Conservation (phyloP, 2,888 invertebrate genomes). For the Lissocephala sabroskyi region DNA sequence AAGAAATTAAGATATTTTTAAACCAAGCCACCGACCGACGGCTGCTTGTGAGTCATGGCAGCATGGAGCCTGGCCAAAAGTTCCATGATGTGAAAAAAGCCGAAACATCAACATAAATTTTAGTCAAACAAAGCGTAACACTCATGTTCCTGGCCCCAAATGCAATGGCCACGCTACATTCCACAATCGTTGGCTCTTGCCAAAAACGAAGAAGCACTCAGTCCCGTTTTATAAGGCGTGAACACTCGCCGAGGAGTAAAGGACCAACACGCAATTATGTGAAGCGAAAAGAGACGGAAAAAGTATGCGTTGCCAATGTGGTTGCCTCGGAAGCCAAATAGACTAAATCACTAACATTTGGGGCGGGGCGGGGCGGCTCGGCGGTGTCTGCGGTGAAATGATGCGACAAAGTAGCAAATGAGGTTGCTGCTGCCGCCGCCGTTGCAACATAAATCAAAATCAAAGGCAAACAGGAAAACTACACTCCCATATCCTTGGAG, state of each 20-base stretch:
- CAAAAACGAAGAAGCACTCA: constrained; percentile 18
- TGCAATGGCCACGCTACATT: not conserved
- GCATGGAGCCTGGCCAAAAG: constrained; percentile 13
- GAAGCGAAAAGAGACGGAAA: constrained; percentile 12
- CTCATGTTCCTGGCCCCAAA: constrained; percentile 4
- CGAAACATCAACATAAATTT: constrained; percentile 56
- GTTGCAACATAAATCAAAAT: constrained; percentile 61
- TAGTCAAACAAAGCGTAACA: constrained; percentile 61
- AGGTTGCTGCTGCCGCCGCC: constrained; percentile 39
- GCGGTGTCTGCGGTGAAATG: constrained; percentile 41
- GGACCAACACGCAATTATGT: constrained; percentile 31
- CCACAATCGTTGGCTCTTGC: too few relatives aligned
- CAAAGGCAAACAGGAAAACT: constrained; percentile 31
- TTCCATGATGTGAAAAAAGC: not conserved
- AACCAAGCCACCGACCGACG: not conserved
- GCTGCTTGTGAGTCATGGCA: too few relatives aligned
- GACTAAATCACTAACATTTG: too few relatives aligned
- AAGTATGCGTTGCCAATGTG: not conserved
- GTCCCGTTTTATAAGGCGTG: constrained; percentile 56
- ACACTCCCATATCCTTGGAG: not conserved
- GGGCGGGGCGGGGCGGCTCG: constrained; percentile 16
- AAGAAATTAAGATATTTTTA: not conserved
- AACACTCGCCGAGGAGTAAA: constrained; percentile 33
- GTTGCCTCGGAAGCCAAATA: too few relatives aligned
- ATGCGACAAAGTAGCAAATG: constrained; percentile 61